Conservation (phyloP, 2,797 vertebrate species). For the Gymnoscopelus braueri region DNA sequence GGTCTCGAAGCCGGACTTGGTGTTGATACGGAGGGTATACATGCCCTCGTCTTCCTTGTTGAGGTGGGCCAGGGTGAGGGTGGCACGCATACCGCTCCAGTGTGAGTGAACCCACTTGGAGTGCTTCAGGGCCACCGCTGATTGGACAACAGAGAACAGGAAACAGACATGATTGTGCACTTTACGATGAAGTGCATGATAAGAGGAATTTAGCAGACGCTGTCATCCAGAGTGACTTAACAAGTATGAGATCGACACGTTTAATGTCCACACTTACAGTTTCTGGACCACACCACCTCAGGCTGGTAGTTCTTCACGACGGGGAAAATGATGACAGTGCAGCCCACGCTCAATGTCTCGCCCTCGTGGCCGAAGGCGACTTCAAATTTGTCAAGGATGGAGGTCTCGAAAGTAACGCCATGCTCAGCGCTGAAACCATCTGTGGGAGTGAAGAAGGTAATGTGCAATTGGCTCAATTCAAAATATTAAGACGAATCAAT, state of each 20-base stretch:
- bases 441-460: conserved; percentile 53
- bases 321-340: conserved; percentile 91
- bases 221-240: too few species aligned
- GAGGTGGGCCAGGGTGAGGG: conserved; percentile 90
- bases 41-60: conserved; percentile 99
- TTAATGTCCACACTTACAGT: too few species aligned
- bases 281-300: neutral
- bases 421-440: conserved; percentile 89
- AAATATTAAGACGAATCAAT: neutral
- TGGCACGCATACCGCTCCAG: conserved; percentile 92
- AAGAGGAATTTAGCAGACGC: too few species aligned
- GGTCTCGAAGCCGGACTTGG: conserved; percentile 94
- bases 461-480: neutral
- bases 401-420: conserved; percentile 91
- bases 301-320: conserved; percentile 95
- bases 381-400: conserved; percentile 92
- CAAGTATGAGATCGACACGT: too few species aligned
- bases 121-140: conserved; percentile 86
- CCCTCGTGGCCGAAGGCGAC: conserved; percentile 94
- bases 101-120: conserved; percentile 93
- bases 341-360: conserved; percentile 94
- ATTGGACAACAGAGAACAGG: conserved; percentile 13
- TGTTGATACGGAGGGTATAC: conserved; percentile 90
- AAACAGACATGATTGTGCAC: neutral
- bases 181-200: neutral